These are phyloP conservation scores for Proterorhinus semilunaris DNA, from an alignment of 2,113 vertebrate genomes.

Conservation along the genomic window DNA sequence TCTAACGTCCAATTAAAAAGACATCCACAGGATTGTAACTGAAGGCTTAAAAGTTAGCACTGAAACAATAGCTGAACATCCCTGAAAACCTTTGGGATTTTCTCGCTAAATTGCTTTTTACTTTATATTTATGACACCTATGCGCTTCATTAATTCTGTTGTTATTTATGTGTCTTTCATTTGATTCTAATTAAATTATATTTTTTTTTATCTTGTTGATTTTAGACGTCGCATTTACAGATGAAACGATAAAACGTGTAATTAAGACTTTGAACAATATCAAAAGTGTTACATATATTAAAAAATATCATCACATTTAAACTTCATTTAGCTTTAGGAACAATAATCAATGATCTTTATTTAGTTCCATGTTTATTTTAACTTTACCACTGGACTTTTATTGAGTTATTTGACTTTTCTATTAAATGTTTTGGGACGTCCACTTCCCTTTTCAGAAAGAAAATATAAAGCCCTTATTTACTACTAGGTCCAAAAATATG, in stretches of 20 bases:
- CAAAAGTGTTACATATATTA: too few species aligned
- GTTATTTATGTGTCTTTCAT: neutral
- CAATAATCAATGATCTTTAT: too few species aligned
- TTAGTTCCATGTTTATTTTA: neutral
- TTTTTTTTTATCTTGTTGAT: neutral
- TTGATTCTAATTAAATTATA: neutral
- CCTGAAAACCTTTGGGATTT: neutral
- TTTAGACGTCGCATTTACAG: neutral
- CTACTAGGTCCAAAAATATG: neutral
- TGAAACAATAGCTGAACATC: neutral
- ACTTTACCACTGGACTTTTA: neutral
- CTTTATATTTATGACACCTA: neutral
- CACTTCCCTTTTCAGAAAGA: neutral
- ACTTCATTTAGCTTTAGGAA: too few species aligned
- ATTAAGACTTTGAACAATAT: too few species aligned
- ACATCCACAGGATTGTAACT: neutral
- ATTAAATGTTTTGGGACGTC: neutral
- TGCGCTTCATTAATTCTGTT: neutral
- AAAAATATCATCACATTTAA: too few species aligned
- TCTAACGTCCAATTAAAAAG: conserved; percentile 32
- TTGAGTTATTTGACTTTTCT: neutral
- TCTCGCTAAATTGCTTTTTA: neutral
- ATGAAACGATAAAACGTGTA: neutral
- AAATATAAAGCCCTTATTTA: neutral
- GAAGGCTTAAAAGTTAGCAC: neutral